Base-by-base conservation (phyloP, 2,888 invertebrate species). In the Ochropleura leucogaster region DNA sequence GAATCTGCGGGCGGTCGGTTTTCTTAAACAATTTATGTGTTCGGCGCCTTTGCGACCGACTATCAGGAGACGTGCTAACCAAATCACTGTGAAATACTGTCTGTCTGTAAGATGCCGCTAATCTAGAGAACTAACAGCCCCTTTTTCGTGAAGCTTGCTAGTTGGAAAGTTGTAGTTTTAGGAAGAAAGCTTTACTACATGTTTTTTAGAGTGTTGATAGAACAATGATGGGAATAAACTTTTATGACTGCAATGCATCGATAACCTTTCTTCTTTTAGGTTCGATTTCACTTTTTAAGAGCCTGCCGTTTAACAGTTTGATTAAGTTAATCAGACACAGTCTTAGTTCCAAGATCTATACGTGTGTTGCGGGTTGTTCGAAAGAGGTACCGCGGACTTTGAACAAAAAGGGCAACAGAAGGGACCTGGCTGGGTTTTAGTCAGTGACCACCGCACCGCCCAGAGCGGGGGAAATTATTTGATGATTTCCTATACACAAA, bases 11-110 rank as follows among this genome's bases (percentile, higher is more conserved):
- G 95, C 93, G 95, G 94, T 94, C 95, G 85, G 88, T 91, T 93
- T 93, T 89, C 91, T 90, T 92, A 93, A 93, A 88, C 93, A 94
- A 95, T 96, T 95, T 95, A 95, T 94, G 91, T 82, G 90, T 83
- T 89, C 94, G 94, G 94, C 92, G 91, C 91, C 93, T 95, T 94
- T 94, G 90, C 86, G 82, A 88, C 83, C 83, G 80, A 85, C 85
- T 89, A 89, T 90, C 86, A 84, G 83, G 83, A 86, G 90, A 91
- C 89, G 90, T 89, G 90, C 91, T 93, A 93, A 94, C 94, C 91
- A 91, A 95, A 94, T 95, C 93, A 83, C 64, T 73, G 62, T 68
- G 74, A 73, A 73, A 57, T 84, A 74, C 51, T 68, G 57, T 65
- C 57, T 47, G 60, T 74, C 47, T 67, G 40, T 67, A 53, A 67